Conservation (phyloP, 2,797 vertebrate species). For the Etheostoma perlongum region DNA sequence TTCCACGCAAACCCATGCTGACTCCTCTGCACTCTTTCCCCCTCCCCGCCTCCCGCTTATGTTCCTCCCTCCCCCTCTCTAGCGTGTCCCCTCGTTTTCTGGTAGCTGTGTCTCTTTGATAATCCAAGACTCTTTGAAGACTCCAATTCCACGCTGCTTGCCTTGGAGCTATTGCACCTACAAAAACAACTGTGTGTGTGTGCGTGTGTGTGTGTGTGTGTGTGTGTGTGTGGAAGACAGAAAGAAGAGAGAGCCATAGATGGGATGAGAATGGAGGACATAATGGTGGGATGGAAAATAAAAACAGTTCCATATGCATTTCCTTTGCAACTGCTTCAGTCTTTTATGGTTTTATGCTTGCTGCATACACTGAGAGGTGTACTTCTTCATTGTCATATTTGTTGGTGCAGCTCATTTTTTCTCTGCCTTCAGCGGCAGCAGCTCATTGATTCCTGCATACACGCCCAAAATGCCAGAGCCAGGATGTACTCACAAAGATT, state of each 20-base stretch:
- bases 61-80: conserved; percentile 76
- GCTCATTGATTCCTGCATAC: conserved; percentile 85
- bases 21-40: conserved; percentile 67
- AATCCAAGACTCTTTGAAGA: conserved; percentile 86
- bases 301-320: conserved; percentile 84
- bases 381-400: conserved; percentile 89
- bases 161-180: conserved; percentile 85
- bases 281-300: conserved; percentile 80
- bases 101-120: conserved; percentile 87
- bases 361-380: conserved; percentile 84
- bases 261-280: conserved; percentile 78
- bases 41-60: conserved; percentile 73
- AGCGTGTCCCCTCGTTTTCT: conserved; percentile 83
- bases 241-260: conserved; percentile 60
- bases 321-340: conserved; percentile 71
- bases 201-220: conserved; percentile 40
- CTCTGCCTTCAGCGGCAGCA: conserved; percentile 83
- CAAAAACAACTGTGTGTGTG: conserved; percentile 81
- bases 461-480: conserved; percentile 76
- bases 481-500: conserved; percentile 67
- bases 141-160: conserved; percentile 85
- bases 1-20: conserved; percentile 80
- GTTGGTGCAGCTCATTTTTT: conserved; percentile 86
- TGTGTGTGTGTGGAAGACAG: conserved; percentile 20
- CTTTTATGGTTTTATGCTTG: conserved; percentile 82